These are phyloP conservation scores for Dryococelus australis DNA, from an alignment of 2,888 invertebrate species.

Conservation along the genomic window DNA sequence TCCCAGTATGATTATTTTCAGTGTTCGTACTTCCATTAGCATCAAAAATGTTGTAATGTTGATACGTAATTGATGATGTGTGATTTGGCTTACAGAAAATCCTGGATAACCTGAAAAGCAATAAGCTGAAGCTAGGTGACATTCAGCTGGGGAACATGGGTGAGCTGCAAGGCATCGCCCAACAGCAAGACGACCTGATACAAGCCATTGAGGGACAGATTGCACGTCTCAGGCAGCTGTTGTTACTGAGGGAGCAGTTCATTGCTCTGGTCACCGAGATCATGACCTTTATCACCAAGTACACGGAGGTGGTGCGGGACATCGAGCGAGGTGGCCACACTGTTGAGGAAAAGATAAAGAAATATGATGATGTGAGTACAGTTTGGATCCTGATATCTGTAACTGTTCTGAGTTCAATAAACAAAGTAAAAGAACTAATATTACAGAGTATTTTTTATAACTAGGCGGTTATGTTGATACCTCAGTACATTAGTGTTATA, in stretches of 20 bases:
- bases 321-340: conserved; percentile 85
- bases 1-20: too few relatives aligned
- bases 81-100: conserved; percentile 61
- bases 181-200: conserved; percentile 86
- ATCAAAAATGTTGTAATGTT: too few relatives aligned
- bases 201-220: conserved; percentile 87
- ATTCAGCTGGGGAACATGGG: conserved; percentile 78
- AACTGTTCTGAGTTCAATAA: too few relatives aligned
- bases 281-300: conserved; percentile 84
- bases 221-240: conserved; percentile 77
- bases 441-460: too few relatives aligned
- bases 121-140: conserved; percentile 76
- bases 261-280: conserved; percentile 87
- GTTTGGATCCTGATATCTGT: not conserved
- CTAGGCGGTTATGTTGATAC: too few relatives aligned
- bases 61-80: too few relatives aligned
- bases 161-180: conserved; percentile 78
- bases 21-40: too few relatives aligned
- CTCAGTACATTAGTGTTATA: too few relatives aligned
- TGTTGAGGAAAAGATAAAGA: conserved; percentile 85
- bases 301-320: conserved; percentile 83
- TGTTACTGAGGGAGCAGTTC: conserved; percentile 87
- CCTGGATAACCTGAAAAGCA: conserved; percentile 77
- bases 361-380: conserved; percentile 74
- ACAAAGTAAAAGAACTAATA: too few relatives aligned